Base-by-base conservation (phyloP, 2,888 invertebrate species). In the Troides helena region DNA sequence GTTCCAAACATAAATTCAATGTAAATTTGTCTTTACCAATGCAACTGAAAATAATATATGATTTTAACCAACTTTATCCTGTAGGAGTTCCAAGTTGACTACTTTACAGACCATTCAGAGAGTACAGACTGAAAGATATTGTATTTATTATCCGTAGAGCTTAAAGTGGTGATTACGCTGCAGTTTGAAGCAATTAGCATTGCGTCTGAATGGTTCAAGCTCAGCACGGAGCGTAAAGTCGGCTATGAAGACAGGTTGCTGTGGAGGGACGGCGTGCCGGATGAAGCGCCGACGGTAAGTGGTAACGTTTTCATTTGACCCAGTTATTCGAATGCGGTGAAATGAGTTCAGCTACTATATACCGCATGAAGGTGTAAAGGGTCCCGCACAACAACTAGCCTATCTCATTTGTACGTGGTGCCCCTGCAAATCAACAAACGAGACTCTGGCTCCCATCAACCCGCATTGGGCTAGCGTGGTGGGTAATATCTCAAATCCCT, bases 201-300 rank as follows among this genome's bases (percentile, higher is more conserved):
- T 71, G 83, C 94, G 66, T 96, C 97, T 69, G 93, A 94, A 36
- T 97, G 97, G 97, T 98, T 98, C 82, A 81, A 83, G 39, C 92
- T 93, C 62, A 97, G 97, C 64, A 89, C 93, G 2, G 85, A 90
- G 2, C 83, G 83, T 18, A 86, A 85, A n/a, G 85, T 89, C 23
- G 95, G 94, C 0, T 97, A 94, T 78, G 94, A 94, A 63, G 94
- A 97, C 79, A 95, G 93, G 80, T 95, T 96, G 75, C 85, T 97
- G 12, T 98, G 98, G 98, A 85, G 80, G 36, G 93, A 95, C 67
- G 87, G 83, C 12, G 72, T 68, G 1, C 62, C 91, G 89, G 73
- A 90, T 72, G 74, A 79, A 12, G 63, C 66, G n/a, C 77, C 77
- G 36, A 58, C 63, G 71, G 80, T 81, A 71, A 74, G 68, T 25